phyloP scores from a whole-genome alignment of 2,113 vertebrate genomes.

The Clupea harengus region DNA sequence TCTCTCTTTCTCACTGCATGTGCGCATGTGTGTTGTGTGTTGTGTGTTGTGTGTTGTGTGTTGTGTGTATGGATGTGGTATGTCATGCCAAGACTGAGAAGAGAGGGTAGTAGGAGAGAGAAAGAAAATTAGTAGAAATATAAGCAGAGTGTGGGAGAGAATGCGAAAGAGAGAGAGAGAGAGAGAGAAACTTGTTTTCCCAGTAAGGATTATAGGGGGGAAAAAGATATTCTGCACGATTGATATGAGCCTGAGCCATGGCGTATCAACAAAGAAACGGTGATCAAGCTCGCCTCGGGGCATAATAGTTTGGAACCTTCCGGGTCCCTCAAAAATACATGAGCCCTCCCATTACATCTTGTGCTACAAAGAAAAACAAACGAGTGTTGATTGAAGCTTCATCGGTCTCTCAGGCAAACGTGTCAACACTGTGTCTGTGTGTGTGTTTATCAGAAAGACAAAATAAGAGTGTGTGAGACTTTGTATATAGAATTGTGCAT shows the following conservation, averaged over 20 bases:
- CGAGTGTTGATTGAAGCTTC: background rate
- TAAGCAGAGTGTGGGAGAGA: no score
- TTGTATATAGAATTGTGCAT: no score
- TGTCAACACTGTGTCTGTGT: background rate
- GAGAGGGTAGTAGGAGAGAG: no score
- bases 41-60: background rate
- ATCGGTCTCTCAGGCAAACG: background rate
- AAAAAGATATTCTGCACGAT: background rate
- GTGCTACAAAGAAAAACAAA: background rate
- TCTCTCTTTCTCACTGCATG: background rate
- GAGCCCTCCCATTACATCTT: background rate
- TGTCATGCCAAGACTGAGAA: no score
- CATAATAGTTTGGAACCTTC: background rate
- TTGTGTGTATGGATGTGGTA: background rate
- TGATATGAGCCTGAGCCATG: background rate
- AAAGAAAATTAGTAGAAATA: no score
- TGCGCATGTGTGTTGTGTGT: conserved; percentile 1
- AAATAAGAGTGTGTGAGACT: no score
- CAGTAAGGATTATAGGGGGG: background rate
- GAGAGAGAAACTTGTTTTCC: no score
- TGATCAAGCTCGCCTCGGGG: background rate
- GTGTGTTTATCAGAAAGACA: background rate
- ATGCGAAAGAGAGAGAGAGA: background rate
- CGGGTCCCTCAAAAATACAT: background rate
- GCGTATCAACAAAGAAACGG: background rate